phyloP scores from a whole-genome alignment of 2,888 invertebrate genomes.

The Cheilosia vulpina region DNA sequence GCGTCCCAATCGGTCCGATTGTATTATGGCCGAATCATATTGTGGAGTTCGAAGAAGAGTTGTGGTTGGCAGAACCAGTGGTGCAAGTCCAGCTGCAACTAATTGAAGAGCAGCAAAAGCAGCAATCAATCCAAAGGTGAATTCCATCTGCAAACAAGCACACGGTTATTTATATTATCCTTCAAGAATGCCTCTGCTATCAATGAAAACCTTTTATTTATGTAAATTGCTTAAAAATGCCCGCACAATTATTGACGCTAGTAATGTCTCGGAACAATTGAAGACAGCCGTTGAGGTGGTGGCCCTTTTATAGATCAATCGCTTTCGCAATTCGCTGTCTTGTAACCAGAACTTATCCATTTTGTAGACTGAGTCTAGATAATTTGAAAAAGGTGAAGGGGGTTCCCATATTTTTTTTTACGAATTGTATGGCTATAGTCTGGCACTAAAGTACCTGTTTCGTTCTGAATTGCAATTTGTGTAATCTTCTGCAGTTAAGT shows the following conservation, averaged over 20 bases:
- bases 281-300: background rate
- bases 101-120: conserved; percentile 59
- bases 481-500: conserved; percentile 45
- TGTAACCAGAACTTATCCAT: conserved; percentile 39
- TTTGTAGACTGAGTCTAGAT: background rate
- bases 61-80: conserved; percentile 75
- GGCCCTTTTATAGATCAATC: conserved; percentile 70
- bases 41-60: conserved; percentile 82
- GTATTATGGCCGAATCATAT: conserved; percentile 85
- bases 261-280: conserved; percentile 70
- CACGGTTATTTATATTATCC: conserved; percentile 1
- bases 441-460: conserved; percentile 53
- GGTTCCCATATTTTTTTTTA: conserved; percentile 29
- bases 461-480: conserved; percentile 42
- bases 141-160: conserved; percentile 53
- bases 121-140: conserved; percentile 51
- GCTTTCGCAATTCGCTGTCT: conserved; percentile 21
- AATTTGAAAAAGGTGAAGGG: background rate
- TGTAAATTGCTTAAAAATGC: conserved; percentile 19
- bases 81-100: conserved; percentile 63
- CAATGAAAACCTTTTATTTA: conserved; percentile 12
- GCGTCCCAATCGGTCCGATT: conserved; percentile 84
- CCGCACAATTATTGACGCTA: conserved; percentile 58
- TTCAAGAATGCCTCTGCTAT: background rate
- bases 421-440: conserved; percentile 20